Percentiles rank a stretch among this genome's conserved stretches.
These are phyloP conservation scores for Drosophila atripex DNA, from an alignment of 2,888 invertebrate species.

Conservation along the genomic window DNA sequence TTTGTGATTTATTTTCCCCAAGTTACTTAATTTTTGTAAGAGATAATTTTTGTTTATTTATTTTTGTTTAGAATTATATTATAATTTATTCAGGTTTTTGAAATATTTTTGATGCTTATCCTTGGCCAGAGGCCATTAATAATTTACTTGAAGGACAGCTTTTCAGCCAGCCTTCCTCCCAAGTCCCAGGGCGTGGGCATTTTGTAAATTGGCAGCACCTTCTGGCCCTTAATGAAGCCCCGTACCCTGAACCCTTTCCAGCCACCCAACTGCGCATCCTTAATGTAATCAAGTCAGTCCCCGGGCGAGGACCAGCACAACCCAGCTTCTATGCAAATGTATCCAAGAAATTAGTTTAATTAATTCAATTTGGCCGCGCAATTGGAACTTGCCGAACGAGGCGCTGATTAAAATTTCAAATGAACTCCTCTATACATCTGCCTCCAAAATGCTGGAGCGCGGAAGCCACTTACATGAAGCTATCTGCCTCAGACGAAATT, in stretches of 20 bases:
- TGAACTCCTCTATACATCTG: constrained; percentile 5
- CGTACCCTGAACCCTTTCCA: constrained; percentile 26
- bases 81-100: not conserved
- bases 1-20: not conserved
- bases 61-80: constrained; percentile 6
- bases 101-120: not conserved
- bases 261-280: constrained; percentile 66
- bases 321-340: constrained; percentile 62
- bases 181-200: not conserved
- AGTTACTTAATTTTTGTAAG: no score
- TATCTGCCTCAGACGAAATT: constrained; percentile 56
- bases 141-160: constrained; percentile 48
- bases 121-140: constrained; percentile 40
- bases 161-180: constrained; percentile 14
- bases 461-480: constrained; percentile 32
- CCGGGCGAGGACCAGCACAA: constrained; percentile 8
- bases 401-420: constrained; percentile 60
- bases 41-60: no score
- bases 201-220: constrained; percentile 53
- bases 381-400: constrained; percentile 46
- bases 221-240: constrained; percentile 56
- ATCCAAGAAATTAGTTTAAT: constrained; percentile 67
- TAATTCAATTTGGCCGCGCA: constrained; percentile 57
- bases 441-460: constrained; percentile 1
- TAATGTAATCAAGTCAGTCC: constrained; percentile 64